Base-by-base conservation (phyloP, 1,140 invertebrate genomes). In the Trichoplusia ni region DNA sequence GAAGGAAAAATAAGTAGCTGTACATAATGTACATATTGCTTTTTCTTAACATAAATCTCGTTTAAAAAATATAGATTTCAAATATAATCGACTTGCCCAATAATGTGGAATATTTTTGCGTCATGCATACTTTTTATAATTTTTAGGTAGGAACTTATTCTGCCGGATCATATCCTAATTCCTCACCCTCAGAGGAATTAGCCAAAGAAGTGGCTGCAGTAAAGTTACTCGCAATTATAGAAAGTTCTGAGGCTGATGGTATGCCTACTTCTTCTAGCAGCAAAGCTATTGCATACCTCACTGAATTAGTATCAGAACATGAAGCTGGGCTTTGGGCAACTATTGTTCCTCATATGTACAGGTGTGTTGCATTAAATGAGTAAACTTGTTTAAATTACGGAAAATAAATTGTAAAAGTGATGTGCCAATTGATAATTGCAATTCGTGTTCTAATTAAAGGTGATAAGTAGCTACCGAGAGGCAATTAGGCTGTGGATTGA, bases 141-240 rank as follows among this genome's bases (percentile, higher is more conserved):
- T 27, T 37, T 6, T 60, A 92, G 92, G 86, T 93, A 9, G 91
- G 89, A 2, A 65, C 73, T 6, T 92, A 91, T 59, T 69, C 72
- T 3, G 92, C 83, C 13, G 88, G 71, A 2, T 94, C 92, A 44
- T 94, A 93, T 75, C 94, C 94, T 0, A 72, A 91, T 13, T 93
- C 93, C 16, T 92, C 92, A 5, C 72, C 73, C 6, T 85, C 90
- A 1, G 80, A 90, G 44, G 85, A 91, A 0, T 78, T 92, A 9
- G 93, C 94, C 0, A 82, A 92, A 66, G 88, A 89, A 67, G 67
- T 92, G 14, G 93, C 92, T 0, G 92, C 93, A 0, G 79, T 84
- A 19, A 77, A 91, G 49, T 91, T 94, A 25, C 69, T 94, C 7
- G 64, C 77, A 0, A 81, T 82, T 49, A 77, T 89, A 23, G 79